phyloP scores from a whole-genome alignment of 2,113 vertebrate species.

The Amia ocellicauda region DNA sequence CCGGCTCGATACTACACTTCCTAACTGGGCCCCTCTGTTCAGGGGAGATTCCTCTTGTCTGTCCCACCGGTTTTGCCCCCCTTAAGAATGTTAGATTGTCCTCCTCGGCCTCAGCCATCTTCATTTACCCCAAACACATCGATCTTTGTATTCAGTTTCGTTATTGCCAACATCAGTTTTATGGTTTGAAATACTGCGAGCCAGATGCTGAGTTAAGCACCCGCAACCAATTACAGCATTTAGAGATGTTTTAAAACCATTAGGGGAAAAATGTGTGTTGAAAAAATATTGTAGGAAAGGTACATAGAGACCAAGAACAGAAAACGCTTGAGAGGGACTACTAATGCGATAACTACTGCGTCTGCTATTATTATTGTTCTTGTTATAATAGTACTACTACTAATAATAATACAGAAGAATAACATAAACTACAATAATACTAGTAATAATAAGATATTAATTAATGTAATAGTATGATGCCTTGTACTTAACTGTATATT shows the following conservation, averaged over 20 bases:
- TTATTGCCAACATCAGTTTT: slow-evolving; percentile 21
- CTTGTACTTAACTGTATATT: too few relatives aligned
- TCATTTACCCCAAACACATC: slow-evolving; percentile 18
- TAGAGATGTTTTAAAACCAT: background rate
- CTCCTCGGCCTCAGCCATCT: slow-evolving; percentile 2
- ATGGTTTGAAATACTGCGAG: slow-evolving; percentile 17
- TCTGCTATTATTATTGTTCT: too few relatives aligned
- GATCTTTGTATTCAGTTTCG: slow-evolving; percentile 14
- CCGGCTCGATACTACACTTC: background rate
- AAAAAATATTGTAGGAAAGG: background rate
- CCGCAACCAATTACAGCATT: slow-evolving; percentile 4
- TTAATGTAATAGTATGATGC: too few relatives aligned
- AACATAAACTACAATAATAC: too few relatives aligned
- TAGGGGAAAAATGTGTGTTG: background rate
- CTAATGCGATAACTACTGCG: too few relatives aligned
- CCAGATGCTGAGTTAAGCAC: slow-evolving; percentile 25
- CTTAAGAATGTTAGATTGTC: background rate
- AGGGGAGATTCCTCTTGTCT: slow-evolving; percentile 14
- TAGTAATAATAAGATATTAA: too few relatives aligned
- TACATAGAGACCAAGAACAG: too few relatives aligned
- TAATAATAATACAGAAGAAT: too few relatives aligned
- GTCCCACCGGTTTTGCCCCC: background rate
- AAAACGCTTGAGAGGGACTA: too few relatives aligned
- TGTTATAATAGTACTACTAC: too few relatives aligned
- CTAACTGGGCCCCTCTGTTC: slow-evolving; percentile 3